Evolutionary conservation across 2,797 vertebrate species (phyloP), one percentile per base, ranked within the genome.

Genomic region (Potorous gilbertii): DNA sequence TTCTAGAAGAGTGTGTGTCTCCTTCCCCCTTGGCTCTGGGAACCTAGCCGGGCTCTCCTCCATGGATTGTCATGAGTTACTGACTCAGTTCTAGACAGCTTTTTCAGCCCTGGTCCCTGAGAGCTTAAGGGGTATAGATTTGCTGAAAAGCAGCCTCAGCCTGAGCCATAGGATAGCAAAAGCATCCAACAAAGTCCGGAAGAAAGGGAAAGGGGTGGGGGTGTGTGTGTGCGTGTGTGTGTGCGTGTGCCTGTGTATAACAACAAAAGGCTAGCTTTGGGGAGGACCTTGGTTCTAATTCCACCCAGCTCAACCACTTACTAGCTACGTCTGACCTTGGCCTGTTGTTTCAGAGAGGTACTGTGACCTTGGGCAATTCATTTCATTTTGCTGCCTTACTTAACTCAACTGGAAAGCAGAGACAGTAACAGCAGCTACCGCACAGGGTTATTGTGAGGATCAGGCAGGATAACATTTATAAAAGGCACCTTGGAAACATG

Each of bases 1-100:
- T 90, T 93, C 54, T 55, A 96, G 98, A 97, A 97, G 97, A n/a
- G 94, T 66, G 31, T 40, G 95, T 59, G 31, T 55, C 1, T 28
- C 93, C 90, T 28, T 95, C 90, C 93, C 91, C 34, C 56, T 55
- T 92, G 54, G 34, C 27, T 14, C 13, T 94, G 56, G 62, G 31
- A 16, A 28, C 90, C 92, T 94, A 46, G n/a, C 94, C n/a, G 1
- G 90, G 92, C 91, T 90, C 28, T 74, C 54, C 16, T 12, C 13
- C 29, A 16, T 74, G 27, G 11, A 34, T 13, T 54, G 29, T 62
- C 56, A 1, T 31, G 54, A 57, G 87, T 90, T 54, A 2, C 0
- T 8, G 56, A 90, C 56, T 91, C 93, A 91, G 27, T 92, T 96
- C 54, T n/a, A 6, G 56, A 92, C 66, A 31, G 55, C 34, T 87